Evolutionary conservation across 2,113 vertebrate species (phyloP).

Genomic region (Siniperca chuatsi): DNA sequence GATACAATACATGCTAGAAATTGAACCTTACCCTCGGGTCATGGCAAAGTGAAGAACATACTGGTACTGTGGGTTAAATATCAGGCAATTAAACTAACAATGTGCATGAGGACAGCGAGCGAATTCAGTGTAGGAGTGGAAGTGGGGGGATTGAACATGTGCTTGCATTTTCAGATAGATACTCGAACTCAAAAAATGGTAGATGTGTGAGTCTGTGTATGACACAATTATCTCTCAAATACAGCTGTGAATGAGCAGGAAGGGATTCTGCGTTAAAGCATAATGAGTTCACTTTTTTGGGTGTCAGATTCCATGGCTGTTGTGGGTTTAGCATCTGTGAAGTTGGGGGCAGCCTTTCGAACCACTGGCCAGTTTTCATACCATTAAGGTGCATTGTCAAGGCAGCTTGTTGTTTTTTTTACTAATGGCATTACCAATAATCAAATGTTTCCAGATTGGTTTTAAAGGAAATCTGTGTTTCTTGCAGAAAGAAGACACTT

Average conservation of each 20-base stretch:
- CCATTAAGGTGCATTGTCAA: not conserved
- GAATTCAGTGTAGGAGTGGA: not conserved
- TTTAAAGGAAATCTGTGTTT: not conserved
- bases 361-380: not conserved
- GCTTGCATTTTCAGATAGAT: constrained; percentile 35
- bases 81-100: constrained; percentile 75
- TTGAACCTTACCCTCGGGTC: constrained; percentile 70
- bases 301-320: not conserved
- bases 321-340: not conserved
- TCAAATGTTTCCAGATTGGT: not conserved
- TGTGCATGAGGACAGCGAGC: constrained; percentile 45
- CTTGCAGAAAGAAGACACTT: not conserved
- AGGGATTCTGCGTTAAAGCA: not conserved
- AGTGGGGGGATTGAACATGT: constrained; percentile 7
- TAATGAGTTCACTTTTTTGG: constrained; percentile 16
- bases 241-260: not conserved
- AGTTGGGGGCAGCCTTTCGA: not conserved
- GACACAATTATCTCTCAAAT: constrained; percentile 40
- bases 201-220: constrained; percentile 16
- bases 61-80: constrained; percentile 67
- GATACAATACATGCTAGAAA: constrained; percentile 44
- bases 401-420: not conserved
- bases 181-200: constrained; percentile 49
- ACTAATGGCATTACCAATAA: not conserved
- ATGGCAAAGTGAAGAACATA: constrained; percentile 31